Evolutionary conservation across 2,888 invertebrate species (phyloP).

Genomic region (Blastobasis lacticolella): DNA sequence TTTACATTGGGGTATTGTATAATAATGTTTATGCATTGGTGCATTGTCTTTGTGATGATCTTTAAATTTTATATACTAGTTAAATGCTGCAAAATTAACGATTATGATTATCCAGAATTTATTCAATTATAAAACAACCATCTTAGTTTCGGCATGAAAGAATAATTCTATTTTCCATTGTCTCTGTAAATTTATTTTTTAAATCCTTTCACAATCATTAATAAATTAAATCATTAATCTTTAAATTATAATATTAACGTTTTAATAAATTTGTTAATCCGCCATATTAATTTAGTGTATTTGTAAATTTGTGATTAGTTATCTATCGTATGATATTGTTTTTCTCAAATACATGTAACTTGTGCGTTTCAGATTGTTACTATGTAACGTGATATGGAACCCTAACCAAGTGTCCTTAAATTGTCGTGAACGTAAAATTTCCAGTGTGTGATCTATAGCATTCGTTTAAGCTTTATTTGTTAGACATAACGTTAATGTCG

Average conservation of each 20-base stretch:
- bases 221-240: background rate
- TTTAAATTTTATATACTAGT: constrained; percentile 40
- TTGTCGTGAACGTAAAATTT: constrained; percentile 44
- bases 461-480: constrained; percentile 67
- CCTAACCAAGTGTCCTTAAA: constrained; percentile 58
- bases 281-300: constrained; percentile 46
- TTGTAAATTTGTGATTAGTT: constrained; percentile 24
- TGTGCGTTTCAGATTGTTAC: constrained; percentile 26
- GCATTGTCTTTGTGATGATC: constrained; percentile 60
- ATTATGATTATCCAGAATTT: too few species aligned
- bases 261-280: constrained; percentile 22
- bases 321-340: constrained; percentile 12
- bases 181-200: too few species aligned
- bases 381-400: constrained; percentile 27
- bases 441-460: constrained; percentile 60
- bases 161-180: too few species aligned
- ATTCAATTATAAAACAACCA: too few species aligned
- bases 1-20: constrained; percentile 43
- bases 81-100: constrained; percentile 9
- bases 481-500: constrained; percentile 62
- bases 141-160: too few species aligned
- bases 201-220: background rate
- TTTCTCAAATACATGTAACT: constrained; percentile 13
- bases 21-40: constrained; percentile 34
- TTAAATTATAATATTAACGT: background rate